Conservation (phyloP, 2,888 invertebrate species). For the Sinopyrophorus schimmeli region DNA sequence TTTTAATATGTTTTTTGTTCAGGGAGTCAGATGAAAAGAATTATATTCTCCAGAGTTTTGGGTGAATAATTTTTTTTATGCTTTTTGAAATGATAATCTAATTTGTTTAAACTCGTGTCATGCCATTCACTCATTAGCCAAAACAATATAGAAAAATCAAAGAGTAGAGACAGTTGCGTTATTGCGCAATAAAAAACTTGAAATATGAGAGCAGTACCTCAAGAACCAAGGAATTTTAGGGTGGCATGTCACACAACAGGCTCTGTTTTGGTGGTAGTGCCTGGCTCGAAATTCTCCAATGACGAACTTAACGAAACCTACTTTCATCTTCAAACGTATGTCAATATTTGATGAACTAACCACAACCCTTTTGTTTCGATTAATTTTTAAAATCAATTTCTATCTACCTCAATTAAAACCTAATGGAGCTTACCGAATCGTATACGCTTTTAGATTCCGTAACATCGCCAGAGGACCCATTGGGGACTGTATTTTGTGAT, state of each 20-base stretch:
- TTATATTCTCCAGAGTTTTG: no score
- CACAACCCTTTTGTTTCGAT: not conserved
- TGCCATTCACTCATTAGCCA: constrained; percentile 2
- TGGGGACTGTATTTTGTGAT: constrained; percentile 31
- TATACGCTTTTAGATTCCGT: constrained; percentile 11
- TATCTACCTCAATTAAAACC: constrained; percentile 21
- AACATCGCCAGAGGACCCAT: constrained; percentile 31
- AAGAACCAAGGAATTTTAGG: constrained; percentile 19
- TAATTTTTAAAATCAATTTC: constrained; percentile 2
- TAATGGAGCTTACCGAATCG: constrained; percentile 22
- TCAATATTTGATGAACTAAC: constrained; percentile 16
- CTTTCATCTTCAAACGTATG: constrained; percentile 19
- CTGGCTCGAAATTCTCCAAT: constrained; percentile 25
- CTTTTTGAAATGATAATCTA: no score
- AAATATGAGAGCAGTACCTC: constrained; percentile 20
- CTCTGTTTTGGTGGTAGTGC: constrained; percentile 31
- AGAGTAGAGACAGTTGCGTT: constrained; percentile 11
- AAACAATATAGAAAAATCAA: constrained; percentile 3
- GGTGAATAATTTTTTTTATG: no score
- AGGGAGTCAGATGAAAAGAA: no score
- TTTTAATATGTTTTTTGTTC: no score
- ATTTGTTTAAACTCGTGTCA: no score
- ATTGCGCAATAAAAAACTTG: constrained; percentile 13
- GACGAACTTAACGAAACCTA: constrained; percentile 14
- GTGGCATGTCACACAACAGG: constrained; percentile 32